Evolutionary conservation across 2,888 invertebrate genomes (phyloP).

Genomic region (Sarcophaga variegata): DNA sequence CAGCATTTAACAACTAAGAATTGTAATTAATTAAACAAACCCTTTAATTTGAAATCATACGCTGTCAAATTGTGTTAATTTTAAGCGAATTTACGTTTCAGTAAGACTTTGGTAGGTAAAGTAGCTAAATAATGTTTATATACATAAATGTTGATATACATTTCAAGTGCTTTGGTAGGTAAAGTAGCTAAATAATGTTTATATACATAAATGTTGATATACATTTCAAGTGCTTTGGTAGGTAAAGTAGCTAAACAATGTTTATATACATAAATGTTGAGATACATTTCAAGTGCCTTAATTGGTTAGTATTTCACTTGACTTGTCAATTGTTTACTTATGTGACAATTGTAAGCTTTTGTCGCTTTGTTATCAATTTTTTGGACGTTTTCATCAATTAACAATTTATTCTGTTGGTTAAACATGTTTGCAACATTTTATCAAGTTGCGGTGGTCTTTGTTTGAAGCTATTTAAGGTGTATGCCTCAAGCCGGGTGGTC

Average conservation of each 20-base stretch:
- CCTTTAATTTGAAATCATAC: conserved; percentile 32
- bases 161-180: background rate
- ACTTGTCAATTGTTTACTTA: background rate
- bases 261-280: background rate
- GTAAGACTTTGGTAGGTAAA: background rate
- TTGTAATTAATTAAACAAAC: conserved; percentile 41
- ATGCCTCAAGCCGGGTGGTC: conserved; percentile 10
- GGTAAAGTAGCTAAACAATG: background rate
- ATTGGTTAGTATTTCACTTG: background rate
- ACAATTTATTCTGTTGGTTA: background rate
- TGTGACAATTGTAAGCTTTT: background rate
- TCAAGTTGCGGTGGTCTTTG: background rate
- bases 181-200: background rate
- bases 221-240: background rate
- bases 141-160: background rate
- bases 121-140: background rate
- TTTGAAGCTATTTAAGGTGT: background rate
- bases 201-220: background rate
- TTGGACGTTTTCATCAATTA: background rate
- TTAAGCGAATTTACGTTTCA: background rate
- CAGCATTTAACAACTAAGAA: conserved; percentile 2
- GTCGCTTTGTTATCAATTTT: background rate
- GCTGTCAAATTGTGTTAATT: conserved; percentile 1
- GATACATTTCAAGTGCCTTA: background rate
- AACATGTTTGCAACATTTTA: background rate